Evolutionary conservation across 2,797 vertebrate species (phyloP), one percentile per base, ranked within the genome.

Genomic region (Melanotaenia boesemani): DNA sequence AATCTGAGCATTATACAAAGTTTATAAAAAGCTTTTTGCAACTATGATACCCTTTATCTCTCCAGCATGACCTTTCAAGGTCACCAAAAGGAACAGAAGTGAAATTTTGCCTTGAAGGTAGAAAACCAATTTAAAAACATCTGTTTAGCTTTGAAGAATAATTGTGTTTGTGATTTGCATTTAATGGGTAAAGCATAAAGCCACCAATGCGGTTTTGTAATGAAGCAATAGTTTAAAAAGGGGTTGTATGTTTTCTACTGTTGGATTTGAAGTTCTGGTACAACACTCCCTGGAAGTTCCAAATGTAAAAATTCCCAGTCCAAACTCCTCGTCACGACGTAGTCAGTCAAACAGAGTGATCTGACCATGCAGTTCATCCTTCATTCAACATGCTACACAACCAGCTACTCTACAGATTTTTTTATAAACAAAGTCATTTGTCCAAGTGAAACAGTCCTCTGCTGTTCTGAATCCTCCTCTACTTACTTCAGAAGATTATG

Each of bases 351-450:
- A 78, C 56, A 63, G 73, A 76, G 36, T 28, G 76, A 84, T 68
- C 60, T 61, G 57, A 63, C 75, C 73, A 56, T 71, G 86, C 70
- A 2, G 37, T 44, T 56, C 78, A 58, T 88, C 83, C 87, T 88
- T 89, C 85, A 79, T 73, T 83, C 80, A 75, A 67, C 83, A 88
- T 85, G 85, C 83, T n/a, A 58, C n/a, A 22, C 70, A 72, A 39
- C 70, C 52, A 73, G n/a, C 32, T 66, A 6, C 46, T 67, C 59
- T 59, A 46, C 75, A 67, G 59, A 50, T 46, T 20, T 24, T 50
- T 71, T 68, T 28, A 36, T 81, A 74, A 52, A 81, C 67, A 77
- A 30, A 79, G 82, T 85, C 71, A 63, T 75, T 68, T 63, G 72
- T 83, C 69, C 60, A 8, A 6, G 56, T 37, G 32, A 44, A 55